Conservation (phyloP, 2,888 invertebrate genomes). For the Brachyopa scutellaris region DNA sequence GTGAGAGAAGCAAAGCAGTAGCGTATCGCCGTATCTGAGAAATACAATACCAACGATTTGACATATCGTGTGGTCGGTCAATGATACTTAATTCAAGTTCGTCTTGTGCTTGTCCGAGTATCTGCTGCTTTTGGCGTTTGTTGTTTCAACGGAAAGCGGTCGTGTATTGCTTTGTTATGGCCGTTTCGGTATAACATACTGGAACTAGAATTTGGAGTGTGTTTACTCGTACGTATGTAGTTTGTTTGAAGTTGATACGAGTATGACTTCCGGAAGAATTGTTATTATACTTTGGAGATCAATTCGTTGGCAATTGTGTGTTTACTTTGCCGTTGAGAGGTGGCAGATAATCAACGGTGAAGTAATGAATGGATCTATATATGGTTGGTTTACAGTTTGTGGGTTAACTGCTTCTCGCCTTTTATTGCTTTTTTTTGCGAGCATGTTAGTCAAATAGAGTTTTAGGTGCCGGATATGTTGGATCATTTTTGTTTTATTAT, state of each 20-base stretch:
- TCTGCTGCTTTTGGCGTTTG: constrained; percentile 42
- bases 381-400: constrained; percentile 3
- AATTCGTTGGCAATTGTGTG: constrained; percentile 13
- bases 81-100: constrained; percentile 71
- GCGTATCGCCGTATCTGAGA: constrained; percentile 17
- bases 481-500: too few species aligned
- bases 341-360: constrained; percentile 32
- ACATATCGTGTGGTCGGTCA: constrained; percentile 66
- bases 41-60: constrained; percentile 54
- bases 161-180: constrained; percentile 36
- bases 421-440: neutral
- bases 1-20: constrained; percentile 23
- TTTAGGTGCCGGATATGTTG: neutral
- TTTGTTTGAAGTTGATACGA: constrained; percentile 39
- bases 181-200: constrained; percentile 26
- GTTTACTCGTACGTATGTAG: too few species aligned
- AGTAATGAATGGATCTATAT: constrained; percentile 12
- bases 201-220: constrained; percentile 39
- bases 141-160: constrained; percentile 13
- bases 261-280: constrained; percentile 66
- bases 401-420: neutral
- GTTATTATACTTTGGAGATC: constrained; percentile 6
- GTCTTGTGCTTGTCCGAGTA: too few species aligned
- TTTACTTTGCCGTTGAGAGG: constrained; percentile 45
- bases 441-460: neutral